Evolutionary conservation across 2,888 invertebrate species (phyloP).

Genomic region (Dugesia japonica): DNA sequence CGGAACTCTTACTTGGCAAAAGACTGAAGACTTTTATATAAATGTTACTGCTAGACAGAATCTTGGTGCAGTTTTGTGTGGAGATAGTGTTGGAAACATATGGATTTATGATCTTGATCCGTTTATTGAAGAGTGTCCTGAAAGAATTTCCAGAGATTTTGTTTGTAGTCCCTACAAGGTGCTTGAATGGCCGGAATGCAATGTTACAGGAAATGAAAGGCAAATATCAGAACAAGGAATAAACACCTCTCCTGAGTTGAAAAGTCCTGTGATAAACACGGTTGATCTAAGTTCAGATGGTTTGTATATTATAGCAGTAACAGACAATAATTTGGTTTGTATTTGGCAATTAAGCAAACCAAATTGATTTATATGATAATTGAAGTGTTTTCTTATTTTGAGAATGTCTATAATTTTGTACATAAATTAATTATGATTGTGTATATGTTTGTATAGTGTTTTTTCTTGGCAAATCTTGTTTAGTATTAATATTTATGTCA

Average conservation of each 20-base stretch:
- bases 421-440: too few relatives aligned
- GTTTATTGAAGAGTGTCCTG: conserved; percentile 27
- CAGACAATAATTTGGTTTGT: conserved; percentile 35
- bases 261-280: conserved; percentile 35
- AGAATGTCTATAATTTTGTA: too few relatives aligned
- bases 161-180: not conserved
- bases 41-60: conserved; percentile 33
- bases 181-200: conserved; percentile 34
- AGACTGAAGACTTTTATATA: conserved; percentile 35
- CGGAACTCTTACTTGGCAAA: conserved; percentile 33
- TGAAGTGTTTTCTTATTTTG: too few relatives aligned
- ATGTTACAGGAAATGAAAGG: conserved; percentile 28
- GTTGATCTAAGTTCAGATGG: conserved; percentile 34
- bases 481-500: too few relatives aligned
- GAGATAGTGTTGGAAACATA: conserved; percentile 35
- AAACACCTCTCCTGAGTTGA: conserved; percentile 23
- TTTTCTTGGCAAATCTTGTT: too few relatives aligned
- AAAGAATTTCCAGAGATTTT: not conserved
- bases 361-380: too few relatives aligned
- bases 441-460: too few relatives aligned
- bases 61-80: conserved; percentile 33
- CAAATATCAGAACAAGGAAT: conserved; percentile 23
- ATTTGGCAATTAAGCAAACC: conserved; percentile 31
- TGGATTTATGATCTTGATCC: conserved; percentile 35
- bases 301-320: conserved; percentile 34